Evolutionary conservation across 2,888 invertebrate genomes (phyloP), one percentile per base, ranked within the genome.

Genomic region (Eristalis intricaria): DNA sequence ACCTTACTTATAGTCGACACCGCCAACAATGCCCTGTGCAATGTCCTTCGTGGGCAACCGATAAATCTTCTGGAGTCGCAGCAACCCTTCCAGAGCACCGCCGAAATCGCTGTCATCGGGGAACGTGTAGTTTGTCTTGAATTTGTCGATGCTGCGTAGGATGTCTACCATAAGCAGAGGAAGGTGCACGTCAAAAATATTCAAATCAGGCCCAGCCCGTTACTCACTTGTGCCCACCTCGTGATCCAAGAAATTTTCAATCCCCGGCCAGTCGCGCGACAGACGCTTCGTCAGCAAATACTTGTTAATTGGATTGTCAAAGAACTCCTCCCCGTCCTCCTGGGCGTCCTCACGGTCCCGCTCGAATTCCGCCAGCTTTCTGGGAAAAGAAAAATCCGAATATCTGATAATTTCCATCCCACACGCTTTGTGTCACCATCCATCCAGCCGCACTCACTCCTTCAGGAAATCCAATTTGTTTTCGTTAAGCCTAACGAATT

Each of bases 31-130:
- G 2, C 99, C 99, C 71, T 95, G 93, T 8, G 97, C 97, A 84
- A 99, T 95, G 58, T 97, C 96, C 1, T 95, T 94, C 0, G 98
- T 96, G 79, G 97, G 96, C 65, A 99, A 94, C 88, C 96, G 95
- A 92, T 99, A 99, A 0, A 98, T 98, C 90, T 97, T 97, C 92
- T 99, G 99, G 8, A 99, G 94, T 66, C 99, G 95, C 86, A 98
- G 96, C 66, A 99, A 94, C 1, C 99, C 99, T 75, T 96, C 96
- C 8, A 99, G 98, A n/a, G 98, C 99, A 0, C 99, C 99, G 89
- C 96, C 96, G 88, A 99, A 93, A 92, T 99, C 99, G 91, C 98
- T 97, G 76, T 96, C 95, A 0, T 96, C 95, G 0, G 98, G 98
- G 92, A 90, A 89, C 19, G 63, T 50, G 2, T 74, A n/a, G 0